Evolutionary conservation across 2,888 invertebrate species (phyloP), one percentile per base, ranked within the genome.

Genomic region (Cybosia mesomella): DNA sequence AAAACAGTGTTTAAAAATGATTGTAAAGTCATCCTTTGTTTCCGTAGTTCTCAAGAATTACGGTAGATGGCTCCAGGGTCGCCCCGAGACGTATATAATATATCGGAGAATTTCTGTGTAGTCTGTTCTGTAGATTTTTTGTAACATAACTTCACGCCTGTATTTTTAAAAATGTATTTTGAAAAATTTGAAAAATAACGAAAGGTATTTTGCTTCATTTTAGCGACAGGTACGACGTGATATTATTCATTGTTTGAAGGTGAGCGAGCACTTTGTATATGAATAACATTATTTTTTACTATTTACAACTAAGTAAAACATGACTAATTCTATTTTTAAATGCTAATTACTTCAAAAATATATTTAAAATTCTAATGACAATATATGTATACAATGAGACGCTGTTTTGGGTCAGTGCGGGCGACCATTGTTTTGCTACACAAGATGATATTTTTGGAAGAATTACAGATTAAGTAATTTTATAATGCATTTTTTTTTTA

Each of bases 401-500:
- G 49, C 34, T 10, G 34, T 34, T 8, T n/a, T 1, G 1, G 34
- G 34, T 34, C 34, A 9, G 34, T 34, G 34, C 34, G 34, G 9
- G 34, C 34, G 10, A 10, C 34, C 9, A 49, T 49, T 49, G 49
- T 49, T 49, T 49, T 49, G n/a, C n/a, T 49, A 9, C 4, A 49
- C n/a, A 49, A 49, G 49, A n/a, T 18, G n/a, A 4, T 49, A n/a
- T 49, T 49, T 18, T 49, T n/a, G 49, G n/a, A 15, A 49, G 49
- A 49, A 49, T 49, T n/a, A n/a, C 43, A 49, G 49, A 49, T n/a
- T n/a, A 49, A 49, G n/a, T 49, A 18, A 43, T 39, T 43, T 43
- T 43, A 43, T 43, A 5, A 28, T 28, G 28, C 2, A 28, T 28
- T 28, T 28, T 28, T n/a, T n/a, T n/a, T n/a, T n/a, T n/a, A n/a